Evolutionary conservation across 2,113 vertebrate species (phyloP).

Genomic region (Sinocyclocheilus maitianheensis): DNA sequence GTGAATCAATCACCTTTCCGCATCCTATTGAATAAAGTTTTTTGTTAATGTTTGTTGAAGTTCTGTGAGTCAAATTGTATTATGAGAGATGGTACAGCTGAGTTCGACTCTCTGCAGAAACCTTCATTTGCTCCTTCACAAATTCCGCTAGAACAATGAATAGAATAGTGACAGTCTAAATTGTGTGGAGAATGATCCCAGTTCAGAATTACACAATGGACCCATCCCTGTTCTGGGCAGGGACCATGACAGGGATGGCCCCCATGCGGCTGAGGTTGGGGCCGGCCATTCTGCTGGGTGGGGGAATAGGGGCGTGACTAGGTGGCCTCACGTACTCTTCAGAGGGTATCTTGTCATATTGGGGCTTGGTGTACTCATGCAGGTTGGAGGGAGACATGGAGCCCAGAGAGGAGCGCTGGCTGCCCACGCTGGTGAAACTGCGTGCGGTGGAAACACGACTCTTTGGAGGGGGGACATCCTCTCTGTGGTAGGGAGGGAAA

Average conservation of each 20-base stretch:
- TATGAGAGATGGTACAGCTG: constrained; percentile 56
- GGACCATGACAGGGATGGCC: constrained; percentile 94
- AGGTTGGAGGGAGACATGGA: constrained; percentile 98
- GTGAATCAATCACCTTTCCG: constrained; percentile 32
- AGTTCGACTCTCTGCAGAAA: neutral
- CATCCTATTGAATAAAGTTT: constrained; percentile 50
- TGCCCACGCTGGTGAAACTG: constrained; percentile 88
- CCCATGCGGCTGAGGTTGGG: constrained; percentile 98
- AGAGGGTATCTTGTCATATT: constrained; percentile 90
- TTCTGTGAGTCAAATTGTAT: constrained; percentile 61
- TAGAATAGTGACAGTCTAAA: constrained; percentile 32
- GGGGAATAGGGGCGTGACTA: constrained; percentile 72
- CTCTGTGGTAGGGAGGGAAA: constrained; percentile 72
- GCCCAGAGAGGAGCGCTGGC: constrained; percentile 94
- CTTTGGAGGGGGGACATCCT: constrained; percentile 95
- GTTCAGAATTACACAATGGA: constrained; percentile 85
- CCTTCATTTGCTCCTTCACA: constrained; percentile 24
- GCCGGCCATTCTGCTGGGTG: constrained; percentile 73
- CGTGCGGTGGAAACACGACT: constrained; percentile 92
- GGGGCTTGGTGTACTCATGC: constrained; percentile 89
- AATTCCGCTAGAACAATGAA: constrained; percentile 12
- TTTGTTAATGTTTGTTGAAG: constrained; percentile 55
- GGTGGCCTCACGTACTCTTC: constrained; percentile 87
- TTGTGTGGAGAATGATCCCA: neutral
- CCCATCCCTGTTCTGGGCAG: constrained; percentile 95